These are phyloP conservation scores for Neodiprion lecontei DNA, from an alignment of 1,140 invertebrate species.

Conservation along the genomic window DNA sequence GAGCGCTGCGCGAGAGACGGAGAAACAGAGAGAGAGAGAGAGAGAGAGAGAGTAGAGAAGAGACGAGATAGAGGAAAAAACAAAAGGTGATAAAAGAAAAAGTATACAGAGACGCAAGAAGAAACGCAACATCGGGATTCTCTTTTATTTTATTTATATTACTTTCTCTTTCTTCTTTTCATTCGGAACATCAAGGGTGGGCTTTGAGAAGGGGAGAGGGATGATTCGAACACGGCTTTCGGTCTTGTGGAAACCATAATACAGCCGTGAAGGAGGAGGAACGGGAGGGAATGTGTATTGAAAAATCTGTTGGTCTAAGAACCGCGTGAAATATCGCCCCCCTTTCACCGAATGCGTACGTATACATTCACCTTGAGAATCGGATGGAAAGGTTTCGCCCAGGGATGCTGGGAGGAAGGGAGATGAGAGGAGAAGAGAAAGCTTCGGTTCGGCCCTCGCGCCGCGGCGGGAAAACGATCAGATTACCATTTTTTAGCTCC, in stretches of 20 bases:
- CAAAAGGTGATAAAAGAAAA: no score
- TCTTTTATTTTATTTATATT: no score
- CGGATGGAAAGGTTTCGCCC: slow-evolving; percentile 33
- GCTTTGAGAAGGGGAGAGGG: neutral
- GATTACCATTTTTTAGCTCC: slow-evolving; percentile 43
- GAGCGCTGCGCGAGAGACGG: no score
- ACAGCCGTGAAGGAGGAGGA: neutral
- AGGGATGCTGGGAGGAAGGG: neutral
- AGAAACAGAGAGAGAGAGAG: no score
- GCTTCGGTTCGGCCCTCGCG: slow-evolving; percentile 22
- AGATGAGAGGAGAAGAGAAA: slow-evolving; percentile 25
- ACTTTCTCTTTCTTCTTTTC: neutral
- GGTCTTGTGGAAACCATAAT: slow-evolving; percentile 31
- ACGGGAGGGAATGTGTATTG: neutral
- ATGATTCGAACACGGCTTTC: slow-evolving; percentile 37
- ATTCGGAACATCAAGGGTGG: slow-evolving; percentile 7
- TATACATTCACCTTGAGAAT: slow-evolving; percentile 10
- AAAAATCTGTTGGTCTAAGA: slow-evolving; percentile 8
- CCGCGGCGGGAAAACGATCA: slow-evolving; percentile 33
- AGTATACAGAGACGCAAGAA: neutral
- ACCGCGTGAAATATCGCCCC: slow-evolving; percentile 17
- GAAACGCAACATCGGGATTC: neutral
- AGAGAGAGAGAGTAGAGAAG: no score
- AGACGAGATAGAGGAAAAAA: no score
- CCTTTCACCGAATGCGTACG: slow-evolving; percentile 19